Evolutionary conservation across 2,888 invertebrate species (phyloP).

Genomic region (Andrena praecox): DNA sequence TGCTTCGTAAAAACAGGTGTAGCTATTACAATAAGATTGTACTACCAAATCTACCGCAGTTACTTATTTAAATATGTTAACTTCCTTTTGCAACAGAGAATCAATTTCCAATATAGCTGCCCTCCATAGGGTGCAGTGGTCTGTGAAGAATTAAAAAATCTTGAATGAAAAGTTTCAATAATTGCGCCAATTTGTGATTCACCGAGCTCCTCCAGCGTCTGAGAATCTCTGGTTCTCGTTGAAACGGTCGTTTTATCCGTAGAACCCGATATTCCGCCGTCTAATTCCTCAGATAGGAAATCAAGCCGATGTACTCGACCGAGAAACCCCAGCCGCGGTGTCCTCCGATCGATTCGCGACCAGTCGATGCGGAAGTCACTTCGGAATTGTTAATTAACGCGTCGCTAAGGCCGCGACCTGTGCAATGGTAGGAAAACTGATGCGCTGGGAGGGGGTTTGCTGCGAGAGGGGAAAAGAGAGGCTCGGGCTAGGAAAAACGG

Average conservation of each 20-base stretch:
- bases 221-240: not conserved
- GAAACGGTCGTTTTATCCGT: not conserved
- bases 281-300: constrained; percentile 27
- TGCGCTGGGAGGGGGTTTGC: not conserved
- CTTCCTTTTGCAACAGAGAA: no score
- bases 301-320: constrained; percentile 17
- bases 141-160: no score
- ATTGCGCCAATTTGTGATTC: not conserved
- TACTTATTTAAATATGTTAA: no score
- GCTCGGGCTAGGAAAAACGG: no score
- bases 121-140: no score
- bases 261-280: constrained; percentile 16
- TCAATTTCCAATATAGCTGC: no score
- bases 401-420: constrained; percentile 8
- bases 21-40: no score
- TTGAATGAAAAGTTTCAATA: no score
- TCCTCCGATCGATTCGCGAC: constrained; percentile 45
- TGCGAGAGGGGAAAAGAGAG: not conserved
- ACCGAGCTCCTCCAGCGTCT: not conserved
- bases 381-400: constrained; percentile 60
- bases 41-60: no score
- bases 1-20: no score
- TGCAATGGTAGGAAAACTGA: constrained; percentile 6
- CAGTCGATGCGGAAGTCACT: constrained; percentile 49
- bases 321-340: constrained; percentile 26